Base-by-base conservation (phyloP, 1,140 invertebrate species). In the Mylabris phalerata region DNA sequence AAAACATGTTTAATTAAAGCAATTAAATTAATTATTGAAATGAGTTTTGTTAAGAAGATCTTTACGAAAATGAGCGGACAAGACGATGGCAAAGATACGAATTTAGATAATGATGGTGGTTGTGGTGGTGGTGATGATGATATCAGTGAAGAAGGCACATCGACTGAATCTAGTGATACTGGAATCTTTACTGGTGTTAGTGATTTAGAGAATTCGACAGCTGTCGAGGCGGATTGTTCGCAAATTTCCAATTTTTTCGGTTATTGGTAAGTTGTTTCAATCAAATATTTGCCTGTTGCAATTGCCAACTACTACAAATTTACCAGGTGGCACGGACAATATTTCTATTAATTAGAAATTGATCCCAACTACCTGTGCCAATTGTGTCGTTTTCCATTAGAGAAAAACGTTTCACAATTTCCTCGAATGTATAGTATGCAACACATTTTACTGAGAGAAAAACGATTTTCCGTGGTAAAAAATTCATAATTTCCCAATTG, bases 171-270 rank as follows among this genome's bases (percentile, higher is more conserved):
- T 19, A 65, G 66, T 10, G 70, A 71, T 50, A 70, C 70, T 13
- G 71, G 70, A 9, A 64, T 71, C 25, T 70, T 67, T 38, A 67
- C 65, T 26, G 60, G 60, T 10, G 66, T 64, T 47, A 69, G 67
- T 52, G 68, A 72, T 50, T 42, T 67, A 52, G 66, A 67, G 24
- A 60, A 61, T 24, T 54, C 51, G 40, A 56, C 61, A 56, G 19
- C 41, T n/a, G 52, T 61, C 7, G 67, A 73, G 7, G 60, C 71
- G 9, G 71, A 73, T 60, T 72, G 72, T 62, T 66, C 67, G 4
- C 64, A 70, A 3, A 71, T 73, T 57, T 71, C 71, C 1, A 72
- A 71, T 50, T 73, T 73, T 59, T 73, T 73, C 48, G 71, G 69
- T 43, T 73, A 73, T 59, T 73, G 72, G 72, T 73, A 63, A 55